Evolutionary conservation across 2,888 invertebrate genomes (phyloP), one percentile per base, ranked within the genome.

Genomic region (Tipula vernalis): DNA sequence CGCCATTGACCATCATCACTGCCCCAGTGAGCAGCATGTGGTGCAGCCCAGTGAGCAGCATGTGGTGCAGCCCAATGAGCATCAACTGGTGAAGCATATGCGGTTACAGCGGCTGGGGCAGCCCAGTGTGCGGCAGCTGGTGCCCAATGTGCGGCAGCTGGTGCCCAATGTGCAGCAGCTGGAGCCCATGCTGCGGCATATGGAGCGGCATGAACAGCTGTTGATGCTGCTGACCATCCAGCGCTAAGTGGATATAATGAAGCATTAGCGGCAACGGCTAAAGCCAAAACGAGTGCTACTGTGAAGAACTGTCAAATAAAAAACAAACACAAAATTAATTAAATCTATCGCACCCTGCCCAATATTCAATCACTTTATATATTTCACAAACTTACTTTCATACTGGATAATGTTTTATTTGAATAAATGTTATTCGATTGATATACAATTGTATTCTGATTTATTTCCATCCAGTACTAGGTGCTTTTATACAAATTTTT

Each of bases 261-360:
- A 86, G 91, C 90, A 88, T 91, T 91, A 86, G 90, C 91, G 88
- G 90, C 90, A 88, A 90, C 88, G 88, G 90, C 89, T 47, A 91
- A 89, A 87, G 90, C 91, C 89, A 91, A 89, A 90, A 91, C 89
- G 90, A 91, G 91, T 90, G 90, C 88, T 90, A 90, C 90, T 89
- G 90, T 88, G 88, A 89, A 89, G 89, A 90, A 90, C 90, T 91
- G 87, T 2, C 88, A 88, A 71, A 1, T 1, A 28, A 28, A 71
- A 18, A 57, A 36, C 87, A 39, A 15, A n/a, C n/a, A n/a, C n/a
- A 57, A 36, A 83, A 36, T 28, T 28, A 41, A 39, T 6, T 15
- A 87, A 10, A 86, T 57, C 4, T 15, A 12, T 86, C 85, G 83
- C 86, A 86, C 41, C 15, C 57, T 15, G 5, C 28, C 28, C 28